Base-by-base conservation (phyloP, 2,888 invertebrate species). In the Plemyria rubiginata region DNA sequence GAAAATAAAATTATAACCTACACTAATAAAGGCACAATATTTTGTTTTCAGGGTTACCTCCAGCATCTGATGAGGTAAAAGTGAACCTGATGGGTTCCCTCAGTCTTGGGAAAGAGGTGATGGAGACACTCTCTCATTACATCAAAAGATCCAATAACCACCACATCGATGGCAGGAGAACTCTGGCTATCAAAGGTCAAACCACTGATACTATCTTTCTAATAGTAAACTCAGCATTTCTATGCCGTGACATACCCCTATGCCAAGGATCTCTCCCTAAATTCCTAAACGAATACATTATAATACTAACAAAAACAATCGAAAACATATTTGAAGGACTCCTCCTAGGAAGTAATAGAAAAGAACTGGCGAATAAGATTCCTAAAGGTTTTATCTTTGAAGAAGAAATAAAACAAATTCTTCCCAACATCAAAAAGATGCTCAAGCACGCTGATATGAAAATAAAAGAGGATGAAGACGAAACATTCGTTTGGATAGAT, bases 81-180 rank as follows among this genome's bases (percentile, higher is more conserved):
- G 81, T 90, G 0, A 82, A 87, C 59, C 77, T 91, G 77, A 80
- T 84, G 54, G 91, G 90, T 0, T 78, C 82, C 1, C 43, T 91
- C 0, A 84, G 74, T 22, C 68, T 91, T 1, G 91, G 90, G 0
- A 81, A 81, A 65, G 87, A 89, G 12, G 83, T 91, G 0, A 64
- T 87, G 59, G 81, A 86, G 0, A 76, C 82, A 0, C 15, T 90
- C 2, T 68, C 78, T 5, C 58, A 79, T 29, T 84, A 78, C 50
- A 57, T 87, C 12, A 73, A 64, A 11, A 73, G 64, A 11, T 65
- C 60, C 8, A 73, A 68, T 36, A 46, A 49, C 28, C 54, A 53
- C n/a, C 65, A 54, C 12, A 0, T 51, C 0, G 52, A 28, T 38
- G 60, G 62, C 2, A 43, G 65, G n/a, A 53, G 65, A 43, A 32